Evolutionary conservation across 2,888 invertebrate genomes (phyloP).

Genomic region (Diadromus collaris): DNA sequence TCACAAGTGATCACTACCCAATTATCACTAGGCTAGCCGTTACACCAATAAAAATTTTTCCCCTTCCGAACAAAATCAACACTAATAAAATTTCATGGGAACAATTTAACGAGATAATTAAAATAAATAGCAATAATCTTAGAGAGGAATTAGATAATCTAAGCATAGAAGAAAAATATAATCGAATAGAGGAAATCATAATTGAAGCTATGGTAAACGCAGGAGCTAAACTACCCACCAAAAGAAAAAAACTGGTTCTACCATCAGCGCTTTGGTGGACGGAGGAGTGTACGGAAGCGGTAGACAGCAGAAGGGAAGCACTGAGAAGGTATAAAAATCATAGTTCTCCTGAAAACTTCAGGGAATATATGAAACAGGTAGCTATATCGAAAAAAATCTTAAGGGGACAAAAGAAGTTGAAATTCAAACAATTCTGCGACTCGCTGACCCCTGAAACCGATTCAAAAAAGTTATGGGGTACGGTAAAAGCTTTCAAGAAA

Average conservation of each 20-base stretch:
- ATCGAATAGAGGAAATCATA: not conserved
- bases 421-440: slow-evolving; percentile 1
- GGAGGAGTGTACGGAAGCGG: not conserved
- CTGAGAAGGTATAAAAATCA: not conserved
- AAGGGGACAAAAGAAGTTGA: not conserved
- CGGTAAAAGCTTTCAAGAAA: slow-evolving; percentile 2
- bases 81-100: not conserved
- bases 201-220: not conserved
- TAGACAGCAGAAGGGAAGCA: not conserved
- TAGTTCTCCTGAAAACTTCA: not conserved
- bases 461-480: not conserved
- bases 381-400: not conserved
- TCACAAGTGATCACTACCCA: slow-evolving; percentile 8
- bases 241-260: not conserved
- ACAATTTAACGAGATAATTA: not conserved
- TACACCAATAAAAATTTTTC: not conserved
- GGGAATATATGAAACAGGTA: not conserved
- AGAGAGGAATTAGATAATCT: not conserved
- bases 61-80: not conserved
- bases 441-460: not conserved
- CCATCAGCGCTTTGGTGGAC: slow-evolving; percentile 22
- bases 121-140: not conserved
- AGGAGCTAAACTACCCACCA: slow-evolving; percentile 2
- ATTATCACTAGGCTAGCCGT: not conserved
- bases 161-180: not conserved